Evolutionary conservation across 2,113 vertebrate species (phyloP), one percentile per base, ranked within the genome.

Genomic region (Megalops atlanticus): DNA sequence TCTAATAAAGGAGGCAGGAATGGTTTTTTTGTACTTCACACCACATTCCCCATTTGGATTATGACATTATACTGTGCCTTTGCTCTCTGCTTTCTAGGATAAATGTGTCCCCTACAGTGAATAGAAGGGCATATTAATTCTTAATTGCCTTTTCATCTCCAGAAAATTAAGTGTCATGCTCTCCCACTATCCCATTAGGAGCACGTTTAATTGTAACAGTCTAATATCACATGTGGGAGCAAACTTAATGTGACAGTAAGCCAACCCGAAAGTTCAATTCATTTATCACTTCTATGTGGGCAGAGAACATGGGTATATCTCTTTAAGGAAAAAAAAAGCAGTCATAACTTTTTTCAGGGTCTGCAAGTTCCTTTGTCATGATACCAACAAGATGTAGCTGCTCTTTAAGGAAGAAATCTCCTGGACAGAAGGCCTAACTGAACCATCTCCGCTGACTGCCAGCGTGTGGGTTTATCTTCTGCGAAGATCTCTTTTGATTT

Each of bases 81-180:
- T 35, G 68, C 69, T 31, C 21, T 33, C 21, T 15, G 40, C 73
- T 74, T 41, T 74, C 73, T 27, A 72, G 68, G 78, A 47, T 45
- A 68, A 33, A 14, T 31, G 16, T 0, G 16, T n/a, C n/a, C 68
- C 69, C 18, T 4, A 12, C 43, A 49, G 8, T 38, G 21, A 71
- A 35, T 36, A 33, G 14, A 71, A 71, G 78, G 21, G 40, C 16
- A 24, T 8, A 49, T 71, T 71, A 71, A 49, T 71, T 72, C 43
- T 49, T 79, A 79, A 79, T 49, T 78, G 27, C 54, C 58, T 43
- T 43, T 78, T 71, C 38, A 43, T 69, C 77, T 27, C 4, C 54
- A 69, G 77, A 70, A 69, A 69, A 45, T 47, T 43, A 74, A 31
- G 24, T 74, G 41, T 31, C 39, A 43, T 6, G 73, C 40, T 31